Evolutionary conservation across 2,888 invertebrate genomes (phyloP).

Genomic region (Rhaphigaster nebulosa): DNA sequence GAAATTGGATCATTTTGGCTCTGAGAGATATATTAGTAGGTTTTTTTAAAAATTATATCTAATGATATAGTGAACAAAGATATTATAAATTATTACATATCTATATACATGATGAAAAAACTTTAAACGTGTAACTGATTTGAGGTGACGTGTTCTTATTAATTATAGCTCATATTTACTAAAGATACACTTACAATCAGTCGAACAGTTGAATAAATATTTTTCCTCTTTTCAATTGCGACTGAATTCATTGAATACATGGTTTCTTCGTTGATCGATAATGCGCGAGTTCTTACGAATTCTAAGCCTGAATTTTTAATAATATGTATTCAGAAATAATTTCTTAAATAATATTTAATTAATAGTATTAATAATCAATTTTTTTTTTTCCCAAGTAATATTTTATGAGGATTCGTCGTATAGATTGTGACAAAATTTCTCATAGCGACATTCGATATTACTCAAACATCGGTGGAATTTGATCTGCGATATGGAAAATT

Average conservation of each 20-base stretch:
- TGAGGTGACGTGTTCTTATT: neutral
- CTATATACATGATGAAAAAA: neutral
- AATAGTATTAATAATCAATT: neutral
- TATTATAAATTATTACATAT: neutral
- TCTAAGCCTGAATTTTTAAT: neutral
- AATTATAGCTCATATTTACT: neutral
- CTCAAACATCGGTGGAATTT: neutral
- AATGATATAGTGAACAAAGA: no score
- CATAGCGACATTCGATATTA: neutral
- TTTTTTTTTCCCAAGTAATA: no score
- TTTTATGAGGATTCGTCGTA: no score
- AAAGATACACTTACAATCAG: neutral
- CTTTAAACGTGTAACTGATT: neutral
- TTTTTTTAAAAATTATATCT: no score
- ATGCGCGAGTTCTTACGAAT: neutral
- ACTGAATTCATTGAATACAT: neutral
- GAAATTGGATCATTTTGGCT: no score
- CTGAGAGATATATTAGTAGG: no score
- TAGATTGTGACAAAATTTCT: neutral
- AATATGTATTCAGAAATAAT: neutral
- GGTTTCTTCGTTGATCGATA: neutral
- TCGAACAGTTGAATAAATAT: conserved; percentile 1
- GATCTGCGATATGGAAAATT: conserved; percentile 6
- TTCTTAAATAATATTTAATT: neutral
- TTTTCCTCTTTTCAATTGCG: neutral